Base-by-base conservation (phyloP, 2,888 invertebrate species). In the Drosophila nr. fundita region DNA sequence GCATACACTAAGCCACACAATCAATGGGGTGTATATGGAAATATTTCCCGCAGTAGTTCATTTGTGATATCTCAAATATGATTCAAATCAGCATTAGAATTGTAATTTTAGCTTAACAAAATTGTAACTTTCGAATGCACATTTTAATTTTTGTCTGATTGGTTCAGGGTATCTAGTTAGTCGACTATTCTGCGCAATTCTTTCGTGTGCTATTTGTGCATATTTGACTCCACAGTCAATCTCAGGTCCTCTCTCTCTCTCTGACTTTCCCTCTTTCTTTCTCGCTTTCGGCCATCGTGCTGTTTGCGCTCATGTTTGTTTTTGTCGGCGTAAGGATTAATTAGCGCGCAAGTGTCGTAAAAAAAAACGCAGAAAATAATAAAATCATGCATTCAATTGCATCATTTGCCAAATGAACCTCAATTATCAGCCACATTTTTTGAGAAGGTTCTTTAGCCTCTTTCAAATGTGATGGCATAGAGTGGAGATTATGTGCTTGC, bases 271-370 rank as follows among this genome's bases (percentile, higher is more conserved):
- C 61, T 21, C 6, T 34, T 32, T 38, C 38, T 4, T 48, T 34
- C 40, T 24, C 49, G 34, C 55, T 42, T 64, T 64, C 50, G 40
- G 36, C 71, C 54, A 59, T 50, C 34, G 50, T 64, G 58, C 50
- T 76, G 80, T 79, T 78, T 78, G 71, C 50, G 50, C 42, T 58
- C 64, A 57, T 85, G 73, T 87, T 89, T 87, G 85, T 73, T 68
- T 83, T 89, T 68, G 69, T 69, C 79, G 82, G 86, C 86, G 83
- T 80, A 88, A 89, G 90, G 90, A 91, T 91, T 91, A 91, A 91
- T 91, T 91, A 91, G 91, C 89, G 80, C 78, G 75, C 80, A 90
- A 91, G 91, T 91, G 90, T 88, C 85, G 86, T 80, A 65, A 64
- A 65, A 62, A 75, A 65, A 58, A 66, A 60, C n/a, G 30, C n/a